Evolutionary conservation across 2,888 invertebrate genomes (phyloP).

Genomic region (Odontomyia ornata): DNA sequence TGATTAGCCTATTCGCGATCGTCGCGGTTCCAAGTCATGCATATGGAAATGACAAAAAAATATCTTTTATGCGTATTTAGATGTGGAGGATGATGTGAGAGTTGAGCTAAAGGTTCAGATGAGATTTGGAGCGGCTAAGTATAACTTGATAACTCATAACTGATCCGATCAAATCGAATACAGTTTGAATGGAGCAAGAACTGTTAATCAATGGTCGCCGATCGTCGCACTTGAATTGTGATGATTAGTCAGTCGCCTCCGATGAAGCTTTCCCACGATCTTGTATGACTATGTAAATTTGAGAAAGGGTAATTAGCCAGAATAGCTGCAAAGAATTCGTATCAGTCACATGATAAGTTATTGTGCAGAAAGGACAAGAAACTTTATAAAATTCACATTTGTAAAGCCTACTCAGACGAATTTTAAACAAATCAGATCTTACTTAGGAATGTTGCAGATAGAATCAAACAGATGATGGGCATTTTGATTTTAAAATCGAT

Average conservation of each 20-base stretch:
- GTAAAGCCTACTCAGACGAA: no score
- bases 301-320: constrained; percentile 49
- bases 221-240: neutral
- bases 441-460: no score
- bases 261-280: constrained; percentile 45
- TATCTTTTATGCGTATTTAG: neutral
- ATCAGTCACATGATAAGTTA: constrained; percentile 25
- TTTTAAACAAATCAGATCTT: no score
- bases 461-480: no score
- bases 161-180: constrained; percentile 45
- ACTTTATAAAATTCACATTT: neutral
- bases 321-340: constrained; percentile 44
- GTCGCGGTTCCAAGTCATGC: neutral
- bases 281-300: constrained; percentile 47
- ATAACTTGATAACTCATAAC: constrained; percentile 46
- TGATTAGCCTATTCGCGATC: constrained; percentile 39
- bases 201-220: constrained; percentile 29
- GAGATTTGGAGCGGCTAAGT: constrained; percentile 17
- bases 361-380: constrained; percentile 45
- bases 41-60: constrained; percentile 5
- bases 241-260: neutral
- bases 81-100: neutral
- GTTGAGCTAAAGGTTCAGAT: neutral
- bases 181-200: constrained; percentile 25
- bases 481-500: no score